These are phyloP conservation scores for Tortrix viridana DNA, from an alignment of 2,888 invertebrate species.

Conservation along the genomic window DNA sequence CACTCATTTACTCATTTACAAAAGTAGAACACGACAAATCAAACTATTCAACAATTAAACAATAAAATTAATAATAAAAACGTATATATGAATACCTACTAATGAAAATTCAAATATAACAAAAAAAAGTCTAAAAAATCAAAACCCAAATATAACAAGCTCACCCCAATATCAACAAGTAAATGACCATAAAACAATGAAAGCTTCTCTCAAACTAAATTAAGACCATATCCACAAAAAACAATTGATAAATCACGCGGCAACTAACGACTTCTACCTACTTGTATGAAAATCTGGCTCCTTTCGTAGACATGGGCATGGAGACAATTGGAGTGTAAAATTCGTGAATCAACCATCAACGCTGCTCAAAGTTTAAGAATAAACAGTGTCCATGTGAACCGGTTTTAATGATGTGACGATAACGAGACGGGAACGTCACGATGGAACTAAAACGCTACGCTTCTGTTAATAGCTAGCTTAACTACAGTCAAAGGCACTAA, in stretches of 20 bases:
- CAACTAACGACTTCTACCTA: not conserved
- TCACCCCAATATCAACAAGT: too few relatives aligned
- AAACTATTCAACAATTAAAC: not conserved
- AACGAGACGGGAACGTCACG: constrained; percentile 5
- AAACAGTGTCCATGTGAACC: constrained; percentile 16
- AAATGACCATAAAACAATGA: too few relatives aligned
- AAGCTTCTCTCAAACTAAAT: not conserved
- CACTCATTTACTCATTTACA: too few relatives aligned
- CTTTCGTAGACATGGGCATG: too few relatives aligned
- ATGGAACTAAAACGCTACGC: not conserved
- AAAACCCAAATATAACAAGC: too few relatives aligned
- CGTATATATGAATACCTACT: too few relatives aligned
- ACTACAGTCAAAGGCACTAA: too few relatives aligned
- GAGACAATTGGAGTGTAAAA: constrained; percentile 1
- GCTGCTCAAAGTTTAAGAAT: constrained; percentile 10
- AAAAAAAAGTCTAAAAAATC: too few relatives aligned
- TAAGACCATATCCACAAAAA: not conserved
- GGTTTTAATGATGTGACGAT: not conserved
- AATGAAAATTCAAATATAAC: too few relatives aligned
- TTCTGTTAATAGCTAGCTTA: too few relatives aligned
- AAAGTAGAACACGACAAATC: too few relatives aligned
- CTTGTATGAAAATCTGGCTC: not conserved
- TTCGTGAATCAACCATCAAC: constrained; percentile 15
- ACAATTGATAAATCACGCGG: constrained; percentile 1
- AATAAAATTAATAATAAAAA: too few relatives aligned